These are phyloP conservation scores for Fistularia commersonii DNA, from an alignment of 2,797 vertebrate species.

Conservation along the genomic window DNA sequence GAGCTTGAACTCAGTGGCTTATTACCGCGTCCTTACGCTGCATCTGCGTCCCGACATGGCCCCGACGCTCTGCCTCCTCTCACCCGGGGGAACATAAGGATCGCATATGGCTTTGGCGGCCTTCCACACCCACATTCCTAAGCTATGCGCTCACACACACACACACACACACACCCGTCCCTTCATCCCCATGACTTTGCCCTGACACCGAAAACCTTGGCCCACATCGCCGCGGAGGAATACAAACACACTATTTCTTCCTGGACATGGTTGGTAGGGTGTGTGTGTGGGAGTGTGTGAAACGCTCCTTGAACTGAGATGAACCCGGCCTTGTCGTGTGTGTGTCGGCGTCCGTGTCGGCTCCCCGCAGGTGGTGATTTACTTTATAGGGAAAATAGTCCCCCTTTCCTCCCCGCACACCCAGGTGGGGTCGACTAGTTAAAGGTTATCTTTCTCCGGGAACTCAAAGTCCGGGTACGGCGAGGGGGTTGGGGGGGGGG, in stretches of 20 bases:
- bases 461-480: slow-evolving; percentile 62
- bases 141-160: slow-evolving; percentile 60
- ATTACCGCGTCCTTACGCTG: slow-evolving; percentile 30
- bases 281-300: slow-evolving; percentile 16
- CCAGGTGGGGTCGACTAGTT: slow-evolving; percentile 27
- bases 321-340: too few relatives aligned
- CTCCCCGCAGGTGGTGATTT: too few relatives aligned
- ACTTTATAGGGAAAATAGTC: too few relatives aligned
- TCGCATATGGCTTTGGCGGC: slow-evolving; percentile 74
- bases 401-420: too few relatives aligned
- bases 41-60: slow-evolving; percentile 68
- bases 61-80: slow-evolving; percentile 45
- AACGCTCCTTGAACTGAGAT: slow-evolving; percentile 9
- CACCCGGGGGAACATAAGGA: slow-evolving; percentile 70
- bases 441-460: slow-evolving; percentile 54
- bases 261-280: too few relatives aligned
- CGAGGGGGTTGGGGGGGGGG: slow-evolving; percentile 39
- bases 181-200: slow-evolving; percentile 30
- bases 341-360: too few relatives aligned
- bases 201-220: slow-evolving; percentile 61
- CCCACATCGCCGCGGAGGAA: slow-evolving; percentile 52
- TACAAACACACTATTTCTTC: slow-evolving; percentile 28
- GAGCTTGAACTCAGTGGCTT: slow-evolving; percentile 37
- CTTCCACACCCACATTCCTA: slow-evolving; percentile 73
- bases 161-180: slow-evolving; percentile 24